These are phyloP conservation scores for Tylochromis polylepis DNA, from an alignment of 2,113 vertebrate genomes.

Conservation along the genomic window DNA sequence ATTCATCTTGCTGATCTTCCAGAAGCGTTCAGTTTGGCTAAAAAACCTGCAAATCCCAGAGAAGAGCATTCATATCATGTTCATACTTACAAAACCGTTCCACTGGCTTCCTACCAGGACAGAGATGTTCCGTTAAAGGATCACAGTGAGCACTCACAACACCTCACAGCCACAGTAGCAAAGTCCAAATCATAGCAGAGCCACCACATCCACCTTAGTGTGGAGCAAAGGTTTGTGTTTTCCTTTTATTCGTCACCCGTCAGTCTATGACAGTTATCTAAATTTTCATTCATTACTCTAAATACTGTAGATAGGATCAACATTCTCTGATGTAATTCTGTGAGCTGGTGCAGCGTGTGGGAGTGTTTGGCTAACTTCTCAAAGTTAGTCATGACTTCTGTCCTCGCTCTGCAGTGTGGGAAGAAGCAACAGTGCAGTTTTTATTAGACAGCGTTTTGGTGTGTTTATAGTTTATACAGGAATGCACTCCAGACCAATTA, in stretches of 20 bases:
- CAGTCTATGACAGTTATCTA: not conserved
- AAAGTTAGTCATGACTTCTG: conserved; percentile 52
- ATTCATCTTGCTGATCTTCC: not conserved
- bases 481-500: not conserved
- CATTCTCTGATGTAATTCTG: not conserved
- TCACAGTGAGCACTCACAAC: not conserved
- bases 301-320: not conserved
- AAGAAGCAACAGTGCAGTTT: conserved; percentile 30
- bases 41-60: not conserved
- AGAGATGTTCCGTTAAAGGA: not conserved
- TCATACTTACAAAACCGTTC: too few relatives aligned
- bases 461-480: not conserved
- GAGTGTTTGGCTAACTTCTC: conserved; percentile 34
- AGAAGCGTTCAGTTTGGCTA: not conserved
- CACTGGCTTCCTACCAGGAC: not conserved
- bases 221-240: not conserved
- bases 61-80: not conserved
- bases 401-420: conserved; percentile 31
- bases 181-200: not conserved
- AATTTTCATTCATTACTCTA: not conserved
- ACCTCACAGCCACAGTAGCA: not conserved
- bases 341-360: conserved; percentile 23
- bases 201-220: not conserved
- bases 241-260: not conserved
- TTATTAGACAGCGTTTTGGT: not conserved